Conservation (phyloP, 2,113 vertebrate genomes). For the Antennarius striatus region DNA sequence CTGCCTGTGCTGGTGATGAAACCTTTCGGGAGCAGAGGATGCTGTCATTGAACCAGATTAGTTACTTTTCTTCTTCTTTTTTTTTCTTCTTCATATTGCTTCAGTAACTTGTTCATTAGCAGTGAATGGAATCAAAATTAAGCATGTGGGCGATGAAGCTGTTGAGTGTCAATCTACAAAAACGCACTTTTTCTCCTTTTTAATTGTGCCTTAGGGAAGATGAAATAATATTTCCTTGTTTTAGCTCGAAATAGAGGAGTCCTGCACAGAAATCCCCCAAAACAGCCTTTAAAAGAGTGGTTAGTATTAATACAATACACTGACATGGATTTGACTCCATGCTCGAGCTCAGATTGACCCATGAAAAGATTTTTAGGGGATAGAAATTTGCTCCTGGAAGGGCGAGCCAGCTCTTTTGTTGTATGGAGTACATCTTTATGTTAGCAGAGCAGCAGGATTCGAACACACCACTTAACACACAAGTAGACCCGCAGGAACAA, state of each 20-base stretch:
- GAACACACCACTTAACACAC: slow-evolving; percentile 48
- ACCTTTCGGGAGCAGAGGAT: neutral
- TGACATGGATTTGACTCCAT: slow-evolving; percentile 26
- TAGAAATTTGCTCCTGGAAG: slow-evolving; percentile 10
- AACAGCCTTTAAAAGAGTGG: neutral
- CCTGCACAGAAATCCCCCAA: neutral
- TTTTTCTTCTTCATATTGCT: neutral
- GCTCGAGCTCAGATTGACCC: slow-evolving; percentile 34
- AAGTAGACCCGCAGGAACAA: slow-evolving; percentile 51
- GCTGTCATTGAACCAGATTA: neutral
- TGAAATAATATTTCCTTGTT: slow-evolving; percentile 5
- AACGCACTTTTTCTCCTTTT: slow-evolving; percentile 2
- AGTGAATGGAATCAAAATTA: slow-evolving; percentile 1
- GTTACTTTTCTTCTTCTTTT: neutral
- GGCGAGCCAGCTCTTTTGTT: slow-evolving; percentile 13
- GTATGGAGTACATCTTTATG: slow-evolving; percentile 27
- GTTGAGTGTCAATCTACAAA: neutral
- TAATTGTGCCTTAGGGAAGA: neutral
- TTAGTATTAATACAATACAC: neutral
- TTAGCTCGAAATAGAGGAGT: slow-evolving; percentile 25
- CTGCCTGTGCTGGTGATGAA: neutral
- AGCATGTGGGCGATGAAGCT: slow-evolving; percentile 7
- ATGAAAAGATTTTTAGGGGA: neutral
- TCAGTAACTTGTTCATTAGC: slow-evolving; percentile 25
- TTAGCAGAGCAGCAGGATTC: slow-evolving; percentile 43